Evolutionary conservation across 2,888 invertebrate genomes (phyloP), one percentile per base, ranked within the genome.

Genomic region (Camptogramma bilineatum): DNA sequence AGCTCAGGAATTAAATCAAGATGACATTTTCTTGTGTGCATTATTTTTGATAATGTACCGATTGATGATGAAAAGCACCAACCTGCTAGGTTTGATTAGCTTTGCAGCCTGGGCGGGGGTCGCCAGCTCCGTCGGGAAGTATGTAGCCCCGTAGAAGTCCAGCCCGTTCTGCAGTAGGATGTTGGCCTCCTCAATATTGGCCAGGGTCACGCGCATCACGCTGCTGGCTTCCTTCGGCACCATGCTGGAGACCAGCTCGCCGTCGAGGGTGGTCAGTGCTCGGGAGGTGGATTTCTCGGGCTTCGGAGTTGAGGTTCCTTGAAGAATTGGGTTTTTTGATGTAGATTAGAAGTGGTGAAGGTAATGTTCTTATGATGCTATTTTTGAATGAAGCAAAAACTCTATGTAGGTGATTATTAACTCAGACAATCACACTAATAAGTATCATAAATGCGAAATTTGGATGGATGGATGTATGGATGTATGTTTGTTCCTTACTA

Each of bases 131-230:
- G 97, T 97, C 53, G 97, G 97, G 89, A 97, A 97, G 92, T 96
- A 97, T 21, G 97, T 97, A 50, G 97, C 97, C 18, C 97, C 97
- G 82, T 97, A 97, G 91, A 97, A 97, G 88, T 97, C 97, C 64
- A 97, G 92, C 0, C 97, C 97, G 79, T 97, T 96, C 86, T 97
- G 97, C 62, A 97, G 93, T 60, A 97, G 91, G 76, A 95, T 95
- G 85, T 96, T 96, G 74, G 95, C 96, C 80, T 97, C 96, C 73
- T 96, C 96, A 69, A 96, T 93, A 62, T 94, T 96, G 62, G 96
- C 96, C 71, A 97, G 88, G 0, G 96, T 96, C 62, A 97, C 94
- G 64, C 96, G 94, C 47, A 97, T 94, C 9, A 96, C 95, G 68
- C 95, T 95, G 63, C 94, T 94, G 7, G 94, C 94, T 69, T 95